Evolutionary conservation across 2,797 vertebrate genomes (phyloP), one percentile per base, ranked within the genome.

Genomic region (Macropodus opercularis): DNA sequence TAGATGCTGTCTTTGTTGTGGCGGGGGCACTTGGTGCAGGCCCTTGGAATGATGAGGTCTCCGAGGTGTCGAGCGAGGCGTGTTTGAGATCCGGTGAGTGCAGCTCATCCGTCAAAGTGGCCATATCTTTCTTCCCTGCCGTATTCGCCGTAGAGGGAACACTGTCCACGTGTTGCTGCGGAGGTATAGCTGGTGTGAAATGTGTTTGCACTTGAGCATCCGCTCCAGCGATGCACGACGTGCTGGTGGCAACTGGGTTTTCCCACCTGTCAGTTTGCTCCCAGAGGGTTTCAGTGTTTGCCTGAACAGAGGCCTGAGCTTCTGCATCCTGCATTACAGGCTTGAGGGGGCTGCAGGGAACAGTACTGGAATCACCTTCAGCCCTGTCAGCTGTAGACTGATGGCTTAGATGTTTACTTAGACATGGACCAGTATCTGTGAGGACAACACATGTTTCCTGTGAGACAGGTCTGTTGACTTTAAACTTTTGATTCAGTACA

Each of bases 51-150:
- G 42, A 14, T 12, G 78, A 55, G 42, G 63, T 76, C 56, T 73
- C 72, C 4, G 77, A 63, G 27, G 69, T 50, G 17, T 47, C 35
- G 49, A 74, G 13, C 26, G 21, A 68, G 52, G 49, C 32, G 1
- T 26, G 48, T 36, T 49, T 39, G 26, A 58, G 63, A 46, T 79
- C 76, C 27, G 56, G 9, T 2, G 19, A 32, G 35, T 63, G 49
- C n/a, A 65, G 63, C 53, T 91, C 84, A 48, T 92, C 89, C 0
- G 81, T 92, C 31, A 77, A 77, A 26, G 91, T 90, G 56, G 84
- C 77, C 56, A 81, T 85, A 42, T 91, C 88, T 68, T 61, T 87
- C 63, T 88, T 90, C 17, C 47, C 79, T 0, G 13, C 19, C 18
- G 78, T n/a, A 48, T 58, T 76, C 81, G 39, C 41, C 1, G 66